A percentile compares a stretch with the other conserved stretches of the same genome.
These are phyloP conservation scores for Zootoca vivipara DNA, from an alignment of 2,113 vertebrate species.

Conservation along the genomic window DNA sequence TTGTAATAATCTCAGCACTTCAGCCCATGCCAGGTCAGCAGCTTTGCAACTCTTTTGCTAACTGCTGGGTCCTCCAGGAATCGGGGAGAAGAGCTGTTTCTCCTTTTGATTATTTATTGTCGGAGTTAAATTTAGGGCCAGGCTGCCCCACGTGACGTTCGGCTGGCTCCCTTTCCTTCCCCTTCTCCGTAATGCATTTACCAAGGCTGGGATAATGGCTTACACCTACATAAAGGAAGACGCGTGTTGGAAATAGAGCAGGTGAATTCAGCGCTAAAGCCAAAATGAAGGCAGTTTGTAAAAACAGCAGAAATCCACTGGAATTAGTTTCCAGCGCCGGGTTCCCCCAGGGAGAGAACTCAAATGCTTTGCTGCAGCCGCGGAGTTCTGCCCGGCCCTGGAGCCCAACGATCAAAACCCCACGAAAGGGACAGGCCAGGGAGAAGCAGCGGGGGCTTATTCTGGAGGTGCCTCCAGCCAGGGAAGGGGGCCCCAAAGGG, in stretches of 20 bases:
- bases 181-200: neutral
- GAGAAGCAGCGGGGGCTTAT: no score
- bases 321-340: neutral
- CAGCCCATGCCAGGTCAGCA: slow-evolving; percentile 59
- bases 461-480: no score
- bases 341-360: neutral
- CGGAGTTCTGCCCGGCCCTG: no score
- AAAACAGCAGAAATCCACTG: neutral
- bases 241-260: neutral
- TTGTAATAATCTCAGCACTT: slow-evolving; percentile 61
- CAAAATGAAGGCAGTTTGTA: neutral
- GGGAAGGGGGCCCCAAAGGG: no score
- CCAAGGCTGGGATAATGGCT: neutral
- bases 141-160: neutral
- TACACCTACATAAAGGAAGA: neutral
- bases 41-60: slow-evolving; percentile 53
- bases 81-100: neutral
- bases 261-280: neutral
- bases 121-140: neutral
- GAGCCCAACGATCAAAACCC: no score
- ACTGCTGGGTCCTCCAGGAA: slow-evolving; percentile 42
- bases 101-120: neutral
- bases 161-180: neutral
- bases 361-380: neutral
- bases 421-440: no score